Percentiles rank a stretch among this genome's conserved stretches.
These are phyloP conservation scores for Vanacampus margaritifer DNA, from an alignment of 2,113 vertebrate genomes.

Conservation along the genomic window DNA sequence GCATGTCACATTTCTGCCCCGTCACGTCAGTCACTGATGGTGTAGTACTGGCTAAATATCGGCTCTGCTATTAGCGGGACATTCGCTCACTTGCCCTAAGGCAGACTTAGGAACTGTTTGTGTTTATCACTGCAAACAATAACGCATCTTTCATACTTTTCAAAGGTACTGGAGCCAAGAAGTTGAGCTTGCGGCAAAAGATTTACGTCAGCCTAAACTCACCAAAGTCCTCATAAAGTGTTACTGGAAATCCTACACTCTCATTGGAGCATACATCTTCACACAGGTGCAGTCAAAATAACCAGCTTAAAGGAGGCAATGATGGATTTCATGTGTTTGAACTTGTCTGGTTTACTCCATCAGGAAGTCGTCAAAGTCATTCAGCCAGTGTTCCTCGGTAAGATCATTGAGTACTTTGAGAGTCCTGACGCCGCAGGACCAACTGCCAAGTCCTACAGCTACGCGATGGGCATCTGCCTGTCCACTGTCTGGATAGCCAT, in stretches of 20 bases:
- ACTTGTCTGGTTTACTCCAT: conserved; percentile 7
- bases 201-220: conserved; percentile 74
- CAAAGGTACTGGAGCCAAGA: conserved; percentile 86
- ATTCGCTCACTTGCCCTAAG: too few relatives aligned
- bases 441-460: conserved; percentile 63
- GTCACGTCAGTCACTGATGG: too few relatives aligned
- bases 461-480: conserved; percentile 72
- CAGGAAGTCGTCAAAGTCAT: conserved; percentile 82
- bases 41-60: too few relatives aligned
- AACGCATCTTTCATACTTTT: background rate
- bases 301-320: background rate
- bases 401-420: conserved; percentile 85
- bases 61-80: too few relatives aligned
- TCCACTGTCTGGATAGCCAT: conserved; percentile 73
- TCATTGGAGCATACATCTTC: conserved; percentile 84
- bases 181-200: conserved; percentile 77
- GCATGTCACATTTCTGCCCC: too few relatives aligned
- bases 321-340: background rate
- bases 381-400: conserved; percentile 85
- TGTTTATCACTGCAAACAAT: background rate
- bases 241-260: conserved; percentile 84
- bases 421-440: conserved; percentile 35
- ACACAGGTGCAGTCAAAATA: conserved; percentile 78
- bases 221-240: conserved; percentile 82
- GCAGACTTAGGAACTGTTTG: background rate